phyloP scores from a whole-genome alignment of 2,888 invertebrate species.

The Ryuthela nishihirai region DNA sequence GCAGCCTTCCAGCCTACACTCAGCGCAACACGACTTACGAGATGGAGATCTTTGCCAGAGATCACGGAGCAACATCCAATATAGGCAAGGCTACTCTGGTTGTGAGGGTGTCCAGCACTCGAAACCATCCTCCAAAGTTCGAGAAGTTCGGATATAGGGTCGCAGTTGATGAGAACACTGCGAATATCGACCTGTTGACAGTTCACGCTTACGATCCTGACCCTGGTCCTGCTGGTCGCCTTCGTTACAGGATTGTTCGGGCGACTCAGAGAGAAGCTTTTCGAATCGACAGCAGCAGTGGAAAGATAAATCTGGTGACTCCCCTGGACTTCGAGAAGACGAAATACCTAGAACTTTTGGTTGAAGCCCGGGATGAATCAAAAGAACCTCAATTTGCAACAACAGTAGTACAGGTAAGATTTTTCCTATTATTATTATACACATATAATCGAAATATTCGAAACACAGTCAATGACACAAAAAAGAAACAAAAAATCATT shows the following conservation, averaged over 20 bases:
- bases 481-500: no score
- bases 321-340: conserved; percentile 44
- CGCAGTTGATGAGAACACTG: conserved; percentile 44
- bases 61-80: conserved; percentile 44
- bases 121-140: conserved; percentile 45
- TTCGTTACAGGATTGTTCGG: conserved; percentile 41
- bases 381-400: conserved; percentile 43
- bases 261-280: conserved; percentile 40
- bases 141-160: conserved; percentile 44
- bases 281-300: conserved; percentile 42
- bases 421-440: no score
- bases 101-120: conserved; percentile 42
- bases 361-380: conserved; percentile 45
- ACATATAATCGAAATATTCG: no score
- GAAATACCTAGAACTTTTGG: conserved; percentile 42
- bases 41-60: conserved; percentile 45
- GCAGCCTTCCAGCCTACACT: conserved; percentile 27
- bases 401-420: conserved; percentile 38
- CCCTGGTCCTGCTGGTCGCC: conserved; percentile 40
- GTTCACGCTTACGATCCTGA: conserved; percentile 44
- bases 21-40: conserved; percentile 42
- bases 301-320: conserved; percentile 41
- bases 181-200: conserved; percentile 40
- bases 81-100: conserved; percentile 44
- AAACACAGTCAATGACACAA: no score